Evolutionary conservation across 2,888 invertebrate species (phyloP).

Genomic region (Erebia palarica): DNA sequence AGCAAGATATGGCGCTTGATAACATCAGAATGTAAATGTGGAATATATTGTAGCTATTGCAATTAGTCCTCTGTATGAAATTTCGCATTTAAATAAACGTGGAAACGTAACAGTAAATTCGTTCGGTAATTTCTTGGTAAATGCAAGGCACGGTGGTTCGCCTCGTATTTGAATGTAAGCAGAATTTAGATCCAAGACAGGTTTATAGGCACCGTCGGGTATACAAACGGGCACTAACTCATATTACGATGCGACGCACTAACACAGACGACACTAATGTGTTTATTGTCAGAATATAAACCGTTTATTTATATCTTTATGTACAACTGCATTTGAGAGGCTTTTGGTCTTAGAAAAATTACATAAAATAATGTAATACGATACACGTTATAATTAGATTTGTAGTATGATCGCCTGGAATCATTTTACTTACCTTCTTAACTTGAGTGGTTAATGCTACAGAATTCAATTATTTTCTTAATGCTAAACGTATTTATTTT

Average conservation of each 20-base stretch:
- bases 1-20: background rate
- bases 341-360: background rate
- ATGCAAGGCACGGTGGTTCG: conserved; percentile 43
- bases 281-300: conserved; percentile 40
- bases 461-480: no score
- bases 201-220: conserved; percentile 41
- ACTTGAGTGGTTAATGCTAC: no score
- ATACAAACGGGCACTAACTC: conserved; percentile 41
- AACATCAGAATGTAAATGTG: background rate
- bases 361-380: background rate
- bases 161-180: conserved; percentile 44
- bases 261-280: conserved; percentile 39
- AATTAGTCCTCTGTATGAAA: conserved; percentile 48
- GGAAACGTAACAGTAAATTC: conserved; percentile 40
- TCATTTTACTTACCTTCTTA: no score
- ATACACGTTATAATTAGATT: no score
- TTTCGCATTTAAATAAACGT: conserved; percentile 46
- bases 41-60: conserved; percentile 5
- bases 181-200: conserved; percentile 45
- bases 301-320: conserved; percentile 34
- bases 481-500: no score
- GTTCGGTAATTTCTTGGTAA: conserved; percentile 38
- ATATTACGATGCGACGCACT: conserved; percentile 39
- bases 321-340: conserved; percentile 8
- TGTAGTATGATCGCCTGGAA: no score